Evolutionary conservation across 2,113 vertebrate genomes (phyloP).

Genomic region (Prionailurus bengalensis): DNA sequence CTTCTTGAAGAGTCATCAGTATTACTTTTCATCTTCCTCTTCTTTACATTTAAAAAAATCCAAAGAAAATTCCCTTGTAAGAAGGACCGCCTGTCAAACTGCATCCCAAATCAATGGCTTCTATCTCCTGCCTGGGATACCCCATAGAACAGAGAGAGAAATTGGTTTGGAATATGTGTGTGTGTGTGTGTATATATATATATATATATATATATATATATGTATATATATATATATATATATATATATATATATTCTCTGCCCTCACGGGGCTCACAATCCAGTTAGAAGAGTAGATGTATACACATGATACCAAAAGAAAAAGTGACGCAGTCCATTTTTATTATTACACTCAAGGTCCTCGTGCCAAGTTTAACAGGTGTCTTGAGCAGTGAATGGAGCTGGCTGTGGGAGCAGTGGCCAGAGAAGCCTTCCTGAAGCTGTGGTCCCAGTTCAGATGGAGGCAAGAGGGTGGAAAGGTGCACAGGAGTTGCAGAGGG

Average conservation of each 20-base stretch:
- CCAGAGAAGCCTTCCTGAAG: not conserved
- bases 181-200: too few species aligned
- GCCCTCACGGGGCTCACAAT: not conserved
- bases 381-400: not conserved
- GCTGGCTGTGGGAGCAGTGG: not conserved
- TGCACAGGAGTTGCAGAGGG: not conserved
- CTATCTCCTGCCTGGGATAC: not conserved
- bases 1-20: constrained; percentile 58
- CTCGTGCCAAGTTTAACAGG: not conserved
- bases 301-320: not conserved
- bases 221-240: too few species aligned
- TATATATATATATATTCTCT: not conserved
- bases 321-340: not conserved
- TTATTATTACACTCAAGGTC: not conserved
- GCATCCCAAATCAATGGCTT: not conserved
- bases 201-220: too few species aligned
- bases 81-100: not conserved
- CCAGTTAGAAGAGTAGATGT: not conserved
- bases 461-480: not conserved
- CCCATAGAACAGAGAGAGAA: not conserved
- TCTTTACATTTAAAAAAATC: constrained; percentile 43
- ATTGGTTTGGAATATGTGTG: not conserved
- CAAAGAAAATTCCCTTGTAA: constrained; percentile 21
- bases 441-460: not conserved
- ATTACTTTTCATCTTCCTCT: constrained; percentile 59